Base-by-base conservation (phyloP, 2,113 vertebrate species). In the Microcebus tavaratra region DNA sequence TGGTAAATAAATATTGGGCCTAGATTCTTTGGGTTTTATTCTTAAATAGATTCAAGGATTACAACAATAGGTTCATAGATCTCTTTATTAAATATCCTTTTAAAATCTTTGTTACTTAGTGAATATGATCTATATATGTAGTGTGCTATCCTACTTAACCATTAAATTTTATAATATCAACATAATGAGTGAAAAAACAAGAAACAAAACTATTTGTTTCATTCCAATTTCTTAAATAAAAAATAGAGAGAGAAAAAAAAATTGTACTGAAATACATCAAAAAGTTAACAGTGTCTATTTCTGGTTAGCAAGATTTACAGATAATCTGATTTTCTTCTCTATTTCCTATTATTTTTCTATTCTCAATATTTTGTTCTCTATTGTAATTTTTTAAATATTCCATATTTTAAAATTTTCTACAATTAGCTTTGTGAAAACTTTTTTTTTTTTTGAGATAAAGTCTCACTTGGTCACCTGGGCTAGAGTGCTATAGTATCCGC, bases 21-120 rank as follows among this genome's bases (percentile, higher is more conserved):
- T 90, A 90, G 42, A 75, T 81, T 94, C 67, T 88, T 94, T 95
- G 76, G 59, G 53, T 88, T 95, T 95, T 94, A 94, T 94, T 96
- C 97, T 94, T 72, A 94, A 90, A 87, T 18, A 87, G 85, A 95
- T 63, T 97, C 21, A 95, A 57, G n/a, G 45, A 93, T 84, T 96
- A 82, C 87, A 72, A 78, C 78, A 92, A 25, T 91, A 81, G 8
- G 21, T 89, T 86, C 87, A 13, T 88, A 31, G 87, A 65, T 75
- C 20, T 73, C 6, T 83, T 97, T 90, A 91, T 85, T 92, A 81
- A 83, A 82, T 86, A 92, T 57, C 29, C 48, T n/a, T 96, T 93
- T 93, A 75, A 87, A 84, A 91, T 91, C 15, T 76, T 76, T 81
- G 70, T 88, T 92, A 87, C 34, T 88, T 96, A 78, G 31, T 80